Conservation (phyloP, 1,140 invertebrate species). For the Mylabris phalerata region DNA sequence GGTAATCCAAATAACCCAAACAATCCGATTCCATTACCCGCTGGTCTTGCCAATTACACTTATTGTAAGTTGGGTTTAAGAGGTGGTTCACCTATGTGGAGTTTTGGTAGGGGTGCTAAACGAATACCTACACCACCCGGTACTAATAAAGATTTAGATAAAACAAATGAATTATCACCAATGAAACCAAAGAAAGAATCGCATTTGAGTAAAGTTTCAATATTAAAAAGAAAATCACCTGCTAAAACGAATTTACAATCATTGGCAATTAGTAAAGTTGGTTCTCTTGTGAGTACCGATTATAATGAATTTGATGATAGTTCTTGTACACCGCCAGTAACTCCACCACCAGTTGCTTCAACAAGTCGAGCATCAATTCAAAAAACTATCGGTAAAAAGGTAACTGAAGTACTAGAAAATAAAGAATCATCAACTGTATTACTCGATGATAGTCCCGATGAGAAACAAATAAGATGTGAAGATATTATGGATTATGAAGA, state of each 20-base stretch:
- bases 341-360: slow-evolving; percentile 43
- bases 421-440: slow-evolving; percentile 33
- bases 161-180: slow-evolving; percentile 6
- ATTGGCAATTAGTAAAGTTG: slow-evolving; percentile 47
- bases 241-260: slow-evolving; percentile 47
- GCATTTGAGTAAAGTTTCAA: slow-evolving; percentile 51
- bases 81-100: slow-evolving; percentile 69
- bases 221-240: slow-evolving; percentile 48
- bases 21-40: slow-evolving; percentile 47
- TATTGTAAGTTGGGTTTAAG: slow-evolving; percentile 57
- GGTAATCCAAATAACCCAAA: slow-evolving; percentile 48
- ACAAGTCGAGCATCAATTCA: slow-evolving; percentile 21
- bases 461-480: slow-evolving; percentile 35
- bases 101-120: slow-evolving; percentile 38
- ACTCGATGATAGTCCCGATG: slow-evolving; percentile 37
- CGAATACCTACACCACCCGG: slow-evolving; percentile 31
- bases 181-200: slow-evolving; percentile 42
- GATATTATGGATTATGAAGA: slow-evolving; percentile 56
- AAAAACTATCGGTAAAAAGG: slow-evolving; percentile 31
- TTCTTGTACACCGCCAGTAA: slow-evolving; percentile 51
- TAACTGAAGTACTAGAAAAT: slow-evolving; percentile 17
- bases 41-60: slow-evolving; percentile 45
- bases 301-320: slow-evolving; percentile 61
- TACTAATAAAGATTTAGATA: slow-evolving; percentile 6
- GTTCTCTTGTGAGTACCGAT: slow-evolving; percentile 53